These are phyloP conservation scores for Trichopoda pennipes DNA, from an alignment of 2,888 invertebrate species.

Conservation along the genomic window DNA sequence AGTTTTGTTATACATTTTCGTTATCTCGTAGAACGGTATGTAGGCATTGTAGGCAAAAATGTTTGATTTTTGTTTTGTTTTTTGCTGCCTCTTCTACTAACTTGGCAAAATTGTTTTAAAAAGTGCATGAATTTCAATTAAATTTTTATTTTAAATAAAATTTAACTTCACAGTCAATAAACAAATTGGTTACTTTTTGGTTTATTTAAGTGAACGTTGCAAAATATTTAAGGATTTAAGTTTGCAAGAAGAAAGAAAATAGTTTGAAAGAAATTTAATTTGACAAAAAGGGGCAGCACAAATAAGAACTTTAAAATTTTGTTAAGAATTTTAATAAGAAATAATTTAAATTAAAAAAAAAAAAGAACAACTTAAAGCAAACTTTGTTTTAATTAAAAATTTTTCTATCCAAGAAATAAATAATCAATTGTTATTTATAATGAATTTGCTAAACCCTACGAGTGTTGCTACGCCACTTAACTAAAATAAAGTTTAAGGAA, in stretches of 20 bases:
- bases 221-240: background rate
- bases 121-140: conserved; percentile 65
- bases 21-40: conserved; percentile 44
- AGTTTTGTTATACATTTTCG: conserved; percentile 55
- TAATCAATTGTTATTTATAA: too few relatives aligned
- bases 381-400: too few relatives aligned
- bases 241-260: background rate
- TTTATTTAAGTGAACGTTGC: conserved; percentile 31
- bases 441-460: too few relatives aligned
- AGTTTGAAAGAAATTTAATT: conserved; percentile 41
- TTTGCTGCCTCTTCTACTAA: conserved; percentile 23
- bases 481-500: too few relatives aligned
- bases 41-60: conserved; percentile 67
- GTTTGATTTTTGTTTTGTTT: conserved; percentile 3
- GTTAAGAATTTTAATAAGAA: background rate
- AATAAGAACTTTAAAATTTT: too few relatives aligned
- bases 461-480: too few relatives aligned
- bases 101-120: conserved; percentile 59
- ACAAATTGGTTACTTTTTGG: conserved; percentile 40
- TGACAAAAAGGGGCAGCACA: conserved; percentile 10
- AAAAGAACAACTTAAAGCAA: background rate
- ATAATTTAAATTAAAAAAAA: background rate
- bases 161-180: conserved; percentile 41
- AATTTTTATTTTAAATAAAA: conserved; percentile 54
- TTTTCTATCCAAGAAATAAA: too few relatives aligned